phyloP scores from a whole-genome alignment of 1,140 invertebrate genomes.

The Triops longicaudatus region DNA sequence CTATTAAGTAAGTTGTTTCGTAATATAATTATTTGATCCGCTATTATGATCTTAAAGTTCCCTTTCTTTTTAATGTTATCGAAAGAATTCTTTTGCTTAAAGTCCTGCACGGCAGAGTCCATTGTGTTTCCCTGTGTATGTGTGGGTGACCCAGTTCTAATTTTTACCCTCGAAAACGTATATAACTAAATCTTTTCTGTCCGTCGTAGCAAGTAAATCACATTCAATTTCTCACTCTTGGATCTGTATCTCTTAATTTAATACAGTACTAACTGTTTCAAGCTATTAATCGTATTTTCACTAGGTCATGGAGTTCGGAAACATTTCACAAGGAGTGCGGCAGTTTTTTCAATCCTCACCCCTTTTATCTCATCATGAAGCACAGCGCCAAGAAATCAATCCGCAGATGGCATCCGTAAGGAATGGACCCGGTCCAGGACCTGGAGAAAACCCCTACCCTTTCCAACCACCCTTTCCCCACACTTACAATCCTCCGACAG shows the following conservation, averaged over 20 bases:
- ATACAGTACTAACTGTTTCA: no score
- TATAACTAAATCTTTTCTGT: background rate
- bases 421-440: background rate
- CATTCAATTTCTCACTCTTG: background rate
- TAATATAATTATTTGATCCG: background rate
- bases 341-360: background rate
- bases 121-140: background rate
- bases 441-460: background rate
- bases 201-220: background rate
- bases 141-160: background rate
- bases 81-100: no score
- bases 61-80: no score
- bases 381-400: background rate
- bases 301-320: background rate
- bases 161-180: background rate
- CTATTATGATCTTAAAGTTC: background rate
- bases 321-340: background rate
- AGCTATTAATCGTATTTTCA: background rate
- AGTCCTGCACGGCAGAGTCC: background rate
- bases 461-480: background rate
- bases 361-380: background rate
- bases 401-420: background rate
- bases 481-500: no score
- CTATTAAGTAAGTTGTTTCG: background rate
- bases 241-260: no score